Evolutionary conservation across 2,113 vertebrate species (phyloP), one percentile per base, ranked within the genome.

Genomic region (Pogona vitticeps): DNA sequence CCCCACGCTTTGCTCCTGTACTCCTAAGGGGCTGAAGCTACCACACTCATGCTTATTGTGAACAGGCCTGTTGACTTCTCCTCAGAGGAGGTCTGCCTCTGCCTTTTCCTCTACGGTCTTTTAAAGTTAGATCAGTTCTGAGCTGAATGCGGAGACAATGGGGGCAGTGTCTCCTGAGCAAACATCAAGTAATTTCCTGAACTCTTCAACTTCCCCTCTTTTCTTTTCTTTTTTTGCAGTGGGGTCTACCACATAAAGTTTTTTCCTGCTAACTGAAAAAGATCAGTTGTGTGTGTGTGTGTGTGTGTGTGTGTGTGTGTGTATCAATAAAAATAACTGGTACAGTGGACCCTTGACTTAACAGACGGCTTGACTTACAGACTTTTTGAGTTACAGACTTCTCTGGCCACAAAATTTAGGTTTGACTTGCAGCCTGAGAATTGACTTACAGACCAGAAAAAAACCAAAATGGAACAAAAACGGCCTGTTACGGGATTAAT

Each of bases 191-290:
- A 71, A 81, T 89, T 92, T 94, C 90, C 88, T 94, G 93, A 95
- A 92, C 94, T 94, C 93, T 95, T 89, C 91, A 91, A 90, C 94
- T 95, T 94, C 90, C 88, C 90, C 88, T 92, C 79, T n/a, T n/a
- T n/a, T n/a, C n/a, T n/a, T n/a, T n/a, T n/a, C n/a, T n/a, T n/a
- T n/a, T n/a, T n/a, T n/a, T n/a, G n/a, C n/a, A 31, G 0, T 38
- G 65, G 88, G 83, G 83, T 73, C 65, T 3, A 0, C 59, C 7
- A 0, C 65, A 79, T 23, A 38, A 0, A 76, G 77, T 90, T 93
- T 92, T 94, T 86, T 85, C 79, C 40, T 3, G 33, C 76, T 78
- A 65, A 70, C 52, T 0, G 13, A 82, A 80, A 93, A 82, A 92
- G 92, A 88, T 83, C 1, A 36, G 84, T 82, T n/a, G n/a, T n/a